Evolutionary conservation across 2,888 invertebrate genomes (phyloP), one percentile per base, ranked within the genome.

Genomic region (Cheilosia soror): DNA sequence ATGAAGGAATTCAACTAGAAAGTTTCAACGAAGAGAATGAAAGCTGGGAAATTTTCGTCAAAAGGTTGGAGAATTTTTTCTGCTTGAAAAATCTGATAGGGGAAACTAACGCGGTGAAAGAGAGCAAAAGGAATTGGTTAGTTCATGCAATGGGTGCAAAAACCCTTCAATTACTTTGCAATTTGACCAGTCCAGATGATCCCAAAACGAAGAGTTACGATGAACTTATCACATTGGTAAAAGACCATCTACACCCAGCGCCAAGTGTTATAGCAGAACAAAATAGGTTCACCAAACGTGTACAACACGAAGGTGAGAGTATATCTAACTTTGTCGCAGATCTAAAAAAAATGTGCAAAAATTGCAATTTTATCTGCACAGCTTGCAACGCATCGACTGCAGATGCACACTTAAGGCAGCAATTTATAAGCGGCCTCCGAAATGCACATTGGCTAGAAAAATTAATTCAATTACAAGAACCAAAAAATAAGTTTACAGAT

Each of bases 201-300:
- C 31, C 58, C 4, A 57, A 58, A 20, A 25, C 47, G 1, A 76
- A 58, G 20, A 4, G 4, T 1, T 76, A 71, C 40, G 55, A 63
- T 25, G 69, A 69, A 27, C 51, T 69, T 11, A 37, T 78, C 1
- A 69, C 55, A 69, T 44, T 62, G 9, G 55, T 77, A 13, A 63
- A 77, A 42, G 63, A 69, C 20, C 69, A 78, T n/a, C 20, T 63
- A n/a, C 63, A 69, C 7, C 63, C 71, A 57, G 27, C 78, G n/a
- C 78, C 71, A 0, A 71, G 78, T 20, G 40, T 71, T n/a, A 78
- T 78, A 15, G 62, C 71, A 25, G 69, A 78, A 49, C 71, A 63
- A 9, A 63, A 71, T n/a, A n/a, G 65, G 11, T 71, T 78, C 4
- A 49, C 71, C 1, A 71, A 78, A n/a, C 71, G 63, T 15, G 27